Base-by-base conservation (phyloP, 1,140 invertebrate genomes). In the Drosophila sproati region DNA sequence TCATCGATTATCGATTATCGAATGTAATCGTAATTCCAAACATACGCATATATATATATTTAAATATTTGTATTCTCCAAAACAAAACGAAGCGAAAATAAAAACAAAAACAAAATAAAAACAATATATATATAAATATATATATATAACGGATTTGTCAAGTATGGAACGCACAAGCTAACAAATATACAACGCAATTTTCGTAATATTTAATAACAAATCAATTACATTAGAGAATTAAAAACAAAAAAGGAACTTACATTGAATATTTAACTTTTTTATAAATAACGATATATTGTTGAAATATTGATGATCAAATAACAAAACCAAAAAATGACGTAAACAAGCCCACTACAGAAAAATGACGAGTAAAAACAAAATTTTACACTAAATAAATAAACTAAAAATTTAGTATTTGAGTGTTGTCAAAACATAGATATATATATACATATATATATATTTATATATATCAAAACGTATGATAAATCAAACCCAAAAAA, bases 321-420 rank as follows among this genome's bases (percentile, higher is more conserved):
- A 8, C 8, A 43, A 57, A 59, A 63, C 60, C 47, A 80, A 81
- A 39, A 45, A 66, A 39, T 32, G 69, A 60, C 57, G 76, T 72
- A 83, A 83, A 73, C 68, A 57, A 83, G 52, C 77, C 81, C 81
- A 83, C 81, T 68, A 76, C 48, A 67, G 28, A 59, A 45, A 63
- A 73, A 51, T 10, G n/a, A 8, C 10, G 39, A 37, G 5, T 34
- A 43, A 39, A 41, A 29, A 55, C 6, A 5, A n/a, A 41, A 34
- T 39, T 1, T 20, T 2, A 20, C 35, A 50, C 51, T 35, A 59
- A 52, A 35, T 10, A 28, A 60, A 12, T 20, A 61, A 39, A 28
- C 5, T 20, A 35, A 10, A 35, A 64, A 29, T 54, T 48, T 50
- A 78, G 62, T 85, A 80, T 80, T 72, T 68, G 55, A 72, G 86